Conservation (phyloP, 2,797 vertebrate species). For the Acanthopagrus latus region DNA sequence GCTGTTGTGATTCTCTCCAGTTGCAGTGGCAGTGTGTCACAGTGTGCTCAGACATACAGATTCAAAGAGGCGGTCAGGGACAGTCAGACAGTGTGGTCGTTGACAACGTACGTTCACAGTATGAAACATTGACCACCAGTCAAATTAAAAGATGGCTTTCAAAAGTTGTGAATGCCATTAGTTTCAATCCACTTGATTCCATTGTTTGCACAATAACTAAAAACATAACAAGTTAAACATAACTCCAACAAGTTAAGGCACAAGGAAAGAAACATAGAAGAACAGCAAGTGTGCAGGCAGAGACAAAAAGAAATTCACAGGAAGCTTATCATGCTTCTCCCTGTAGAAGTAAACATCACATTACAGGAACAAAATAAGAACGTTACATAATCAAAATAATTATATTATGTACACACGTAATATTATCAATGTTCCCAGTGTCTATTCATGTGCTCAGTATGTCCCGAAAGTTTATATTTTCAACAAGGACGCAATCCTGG, state of each 20-base stretch:
- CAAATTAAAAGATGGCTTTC: background rate
- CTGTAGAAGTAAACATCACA: background rate
- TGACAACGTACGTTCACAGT: background rate
- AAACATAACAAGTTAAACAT: too few species aligned
- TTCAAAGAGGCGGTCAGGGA: slow-evolving; percentile 34
- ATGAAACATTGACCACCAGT: background rate
- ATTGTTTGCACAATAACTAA: background rate
- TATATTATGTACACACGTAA: background rate
- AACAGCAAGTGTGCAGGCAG: background rate
- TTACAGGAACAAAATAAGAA: background rate
- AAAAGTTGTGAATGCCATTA: too few species aligned
- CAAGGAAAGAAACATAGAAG: background rate
- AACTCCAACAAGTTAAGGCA: background rate
- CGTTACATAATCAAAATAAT: background rate
- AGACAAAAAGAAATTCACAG: background rate
- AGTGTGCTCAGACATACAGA: slow-evolving; percentile 20
- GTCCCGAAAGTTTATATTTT: background rate
- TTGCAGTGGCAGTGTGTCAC: slow-evolving; percentile 31
- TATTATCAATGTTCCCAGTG: background rate
- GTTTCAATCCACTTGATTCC: background rate
- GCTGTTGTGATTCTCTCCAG: slow-evolving; percentile 36
- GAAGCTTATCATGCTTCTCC: background rate
- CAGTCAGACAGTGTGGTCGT: background rate
- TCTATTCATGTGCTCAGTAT: background rate
- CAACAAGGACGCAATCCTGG: too few species aligned